Evolutionary conservation across 2,113 vertebrate genomes (phyloP), one percentile per base, ranked within the genome.

Genomic region (Heteronetta atricapilla): DNA sequence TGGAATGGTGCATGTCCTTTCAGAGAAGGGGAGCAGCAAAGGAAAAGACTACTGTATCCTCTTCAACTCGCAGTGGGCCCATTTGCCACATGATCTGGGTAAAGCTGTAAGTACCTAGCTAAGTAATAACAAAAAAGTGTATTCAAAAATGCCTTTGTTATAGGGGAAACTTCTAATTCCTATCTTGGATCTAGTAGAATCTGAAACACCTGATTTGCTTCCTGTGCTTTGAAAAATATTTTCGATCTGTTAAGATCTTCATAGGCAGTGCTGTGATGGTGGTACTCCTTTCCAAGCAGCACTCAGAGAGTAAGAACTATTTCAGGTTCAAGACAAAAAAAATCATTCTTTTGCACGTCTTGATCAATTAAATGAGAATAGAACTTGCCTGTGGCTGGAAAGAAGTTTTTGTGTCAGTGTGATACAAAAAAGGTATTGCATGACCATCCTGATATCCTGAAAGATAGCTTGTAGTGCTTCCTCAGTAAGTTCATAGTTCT

Each of bases 11-110:
- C 99, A 98, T 10, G 99, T 99, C 97, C 98, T 98, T 42, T 94
- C 98, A 1, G 98, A 99, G 85, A 95, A 93, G 11, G 97, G 97
- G 9, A 97, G 96, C 60, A 97, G 94, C 93, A 97, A 94, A 93
- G 98, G 98, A 87, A 99, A 99, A 94, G 99, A 99, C 97, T 99
- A 99, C 96, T 99, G 99, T 95, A 98, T 99, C 85, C 98, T 99
- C 88, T 99, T 99, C 98, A 99, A 99, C 95, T 98, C 99, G 0
- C 98, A 98, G 90, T 99, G 99, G 99, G 99, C 99, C 8, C 98
- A 97, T 91, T 97, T 99, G 96, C 99, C 99, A 2, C 99, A 98
- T 13, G 99, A 99, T 95, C 98, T 99, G 75, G 96, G 97, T 69
- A 99, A 99, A 96, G 99, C 98, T 90, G 99, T 99, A 96, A 99